Evolutionary conservation across 2,888 invertebrate genomes (phyloP).

Genomic region (Dicranocentrus wangi): DNA sequence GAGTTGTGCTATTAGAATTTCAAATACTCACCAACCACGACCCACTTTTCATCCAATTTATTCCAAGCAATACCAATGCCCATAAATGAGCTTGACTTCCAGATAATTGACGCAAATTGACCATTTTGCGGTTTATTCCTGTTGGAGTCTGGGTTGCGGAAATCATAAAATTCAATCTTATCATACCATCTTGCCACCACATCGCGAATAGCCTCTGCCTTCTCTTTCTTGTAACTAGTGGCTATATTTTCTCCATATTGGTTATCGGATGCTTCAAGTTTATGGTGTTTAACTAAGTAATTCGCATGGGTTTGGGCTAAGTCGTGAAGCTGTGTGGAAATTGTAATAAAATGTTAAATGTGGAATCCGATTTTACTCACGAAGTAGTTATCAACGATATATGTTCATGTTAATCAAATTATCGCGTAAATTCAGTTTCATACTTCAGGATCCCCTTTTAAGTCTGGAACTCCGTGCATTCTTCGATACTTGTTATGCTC

Average conservation of each 20-base stretch:
- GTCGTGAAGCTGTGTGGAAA: conserved; percentile 37
- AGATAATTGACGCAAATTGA: conserved; percentile 43
- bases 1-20: no score
- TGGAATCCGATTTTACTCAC: neutral
- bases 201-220: conserved; percentile 45
- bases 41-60: conserved; percentile 43
- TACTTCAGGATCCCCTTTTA: conserved; percentile 26
- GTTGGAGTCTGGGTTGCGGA: conserved; percentile 46
- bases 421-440: neutral
- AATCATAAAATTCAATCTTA: conserved; percentile 46
- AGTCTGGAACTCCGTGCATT: conserved; percentile 40
- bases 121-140: conserved; percentile 37
- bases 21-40: no score
- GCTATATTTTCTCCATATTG: conserved; percentile 55
- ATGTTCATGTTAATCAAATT: neutral
- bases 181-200: conserved; percentile 55
- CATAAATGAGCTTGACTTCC: conserved; percentile 49
- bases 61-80: conserved; percentile 45
- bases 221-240: conserved; percentile 23
- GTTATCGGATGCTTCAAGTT: conserved; percentile 36
- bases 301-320: conserved; percentile 49
- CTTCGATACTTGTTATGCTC: conserved; percentile 51
- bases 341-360: neutral
- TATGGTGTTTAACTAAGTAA: conserved; percentile 37
- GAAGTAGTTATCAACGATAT: neutral